A percentile compares a stretch with the other conserved stretches of the same genome.
These are phyloP conservation scores for Pseudomugil tenellus DNA, from an alignment of 2,797 vertebrate genomes.

Conservation along the genomic window DNA sequence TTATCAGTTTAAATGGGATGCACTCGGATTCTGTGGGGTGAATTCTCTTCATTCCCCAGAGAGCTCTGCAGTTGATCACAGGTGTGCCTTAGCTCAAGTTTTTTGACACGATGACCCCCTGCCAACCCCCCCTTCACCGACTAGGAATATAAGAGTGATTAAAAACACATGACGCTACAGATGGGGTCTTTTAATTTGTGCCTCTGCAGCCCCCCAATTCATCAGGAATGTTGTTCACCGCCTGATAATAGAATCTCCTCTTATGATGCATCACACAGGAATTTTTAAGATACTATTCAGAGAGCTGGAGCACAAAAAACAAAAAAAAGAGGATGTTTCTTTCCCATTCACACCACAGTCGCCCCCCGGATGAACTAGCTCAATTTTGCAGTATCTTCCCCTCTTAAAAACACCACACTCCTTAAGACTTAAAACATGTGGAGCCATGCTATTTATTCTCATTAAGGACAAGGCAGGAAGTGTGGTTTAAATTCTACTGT, in stretches of 20 bases:
- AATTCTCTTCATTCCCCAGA: conserved; percentile 32
- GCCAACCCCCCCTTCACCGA: conserved; percentile 31
- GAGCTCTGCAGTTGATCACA: conserved; percentile 51
- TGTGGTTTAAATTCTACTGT: conserved; percentile 62
- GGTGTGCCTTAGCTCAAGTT: conserved; percentile 34
- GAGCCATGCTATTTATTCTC: conserved; percentile 62
- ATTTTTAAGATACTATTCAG: conserved; percentile 54
- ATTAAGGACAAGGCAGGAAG: conserved; percentile 64
- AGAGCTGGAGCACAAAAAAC: conserved; percentile 56
- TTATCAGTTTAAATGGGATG: conserved; percentile 36
- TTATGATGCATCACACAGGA: conserved; percentile 60
- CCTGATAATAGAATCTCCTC: conserved; percentile 22
- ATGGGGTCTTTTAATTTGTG: conserved; percentile 39
- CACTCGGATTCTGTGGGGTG: conserved; percentile 23
- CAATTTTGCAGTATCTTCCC: conserved; percentile 10
- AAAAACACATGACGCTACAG: conserved; percentile 45
- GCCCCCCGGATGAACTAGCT: conserved; percentile 27
- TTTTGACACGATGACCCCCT: conserved; percentile 54
- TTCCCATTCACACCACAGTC: conserved; percentile 33
- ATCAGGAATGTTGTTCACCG: conserved; percentile 52
- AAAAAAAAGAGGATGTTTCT: conserved; percentile 62
- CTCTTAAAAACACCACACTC: conserved; percentile 34
- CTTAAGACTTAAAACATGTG: conserved; percentile 38
- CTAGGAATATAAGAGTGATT: conserved; percentile 42
- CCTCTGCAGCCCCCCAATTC: conserved; percentile 30